Base-by-base conservation (phyloP, 2,888 invertebrate genomes). In the Tribolium freemani region DNA sequence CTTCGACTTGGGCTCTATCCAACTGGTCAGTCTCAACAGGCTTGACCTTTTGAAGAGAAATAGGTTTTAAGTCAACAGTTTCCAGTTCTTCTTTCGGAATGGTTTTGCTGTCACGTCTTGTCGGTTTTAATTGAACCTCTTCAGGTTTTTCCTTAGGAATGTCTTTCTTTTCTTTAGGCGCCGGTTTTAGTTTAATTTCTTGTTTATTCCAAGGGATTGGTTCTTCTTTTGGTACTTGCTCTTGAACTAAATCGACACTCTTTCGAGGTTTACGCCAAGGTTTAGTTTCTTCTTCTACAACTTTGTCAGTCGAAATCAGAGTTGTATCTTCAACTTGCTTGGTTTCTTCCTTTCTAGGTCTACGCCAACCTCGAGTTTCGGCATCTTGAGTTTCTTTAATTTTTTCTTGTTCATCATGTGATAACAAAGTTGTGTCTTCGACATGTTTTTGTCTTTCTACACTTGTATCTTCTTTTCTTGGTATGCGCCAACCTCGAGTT, bases 161-260 rank as follows among this genome's bases (percentile, higher is more conserved):
- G 61, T 75, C 70, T 53, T 72, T 75, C 53, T 69, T 61, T 67
- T 76, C 69, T 48, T 82, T 80, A 69, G 82, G 83, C 0, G 87
- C 78, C 72, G 82, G 85, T 71, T 89, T 90, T 20, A 90, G 79
- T 48, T 83, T 85, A 9, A 90, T 87, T 75, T 88, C 88, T 84
- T 93, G 91, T 80, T 92, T 89, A 64, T 73, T 73, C 68, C 70
- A 72, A 53, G 74, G 66, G 21, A 71, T 72, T 30, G 72, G 73
- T 50, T 73, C 71, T 57, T 75, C 69, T 57, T 69, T 66, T 16
- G 16, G 16, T 51, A 63, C 56, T 54, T 66, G 53, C 54, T 72
- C 64, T 66, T 26, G 57, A 45, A 46, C 46, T 51, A 51, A 16
- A 61, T 67, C 66, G 44, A 20, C 58, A 45, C 58, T 58, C 63